Conservation (phyloP, 2,113 vertebrate genomes). For the Ceuthmochares aereus region DNA sequence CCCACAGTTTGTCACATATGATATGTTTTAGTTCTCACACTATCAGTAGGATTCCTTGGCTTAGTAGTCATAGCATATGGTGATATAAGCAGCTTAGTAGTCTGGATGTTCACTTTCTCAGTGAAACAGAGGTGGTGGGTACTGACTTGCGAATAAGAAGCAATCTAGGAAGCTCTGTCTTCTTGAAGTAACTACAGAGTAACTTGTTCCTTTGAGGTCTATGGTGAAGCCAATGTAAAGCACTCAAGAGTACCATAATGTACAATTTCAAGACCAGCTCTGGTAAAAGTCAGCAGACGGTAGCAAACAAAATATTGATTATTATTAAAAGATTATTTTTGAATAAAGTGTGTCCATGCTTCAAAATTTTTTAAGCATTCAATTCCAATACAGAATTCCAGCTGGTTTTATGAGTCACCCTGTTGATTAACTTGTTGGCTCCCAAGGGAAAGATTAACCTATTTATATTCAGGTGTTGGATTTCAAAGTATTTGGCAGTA, state of each 20-base stretch:
- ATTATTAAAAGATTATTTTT: conserved; percentile 49
- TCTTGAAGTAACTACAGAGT: neutral
- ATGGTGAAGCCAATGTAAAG: neutral
- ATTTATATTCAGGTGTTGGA: neutral
- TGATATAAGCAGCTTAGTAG: neutral
- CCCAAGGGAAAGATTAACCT: neutral
- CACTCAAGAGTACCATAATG: neutral
- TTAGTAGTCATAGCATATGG: neutral
- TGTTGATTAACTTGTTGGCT: neutral
- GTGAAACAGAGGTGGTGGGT: neutral
- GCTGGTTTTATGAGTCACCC: conserved; percentile 3
- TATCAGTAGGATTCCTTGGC: neutral
- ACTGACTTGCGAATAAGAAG: neutral
- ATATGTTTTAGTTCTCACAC: neutral
- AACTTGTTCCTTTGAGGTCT: neutral
- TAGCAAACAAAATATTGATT: conserved; percentile 34
- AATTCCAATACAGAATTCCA: neutral
- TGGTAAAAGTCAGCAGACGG: conserved; percentile 18
- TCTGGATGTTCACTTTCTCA: neutral
- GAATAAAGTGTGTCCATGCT: conserved; percentile 3
- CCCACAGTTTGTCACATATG: neutral
- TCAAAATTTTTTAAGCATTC: conserved; percentile 19
- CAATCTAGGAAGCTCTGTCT: neutral
- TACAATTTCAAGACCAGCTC: neutral
- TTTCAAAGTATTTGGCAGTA: conserved; percentile 7